Evolutionary conservation across 1,140 invertebrate genomes (phyloP).

Genomic region (Macrostomum lignano): DNA sequence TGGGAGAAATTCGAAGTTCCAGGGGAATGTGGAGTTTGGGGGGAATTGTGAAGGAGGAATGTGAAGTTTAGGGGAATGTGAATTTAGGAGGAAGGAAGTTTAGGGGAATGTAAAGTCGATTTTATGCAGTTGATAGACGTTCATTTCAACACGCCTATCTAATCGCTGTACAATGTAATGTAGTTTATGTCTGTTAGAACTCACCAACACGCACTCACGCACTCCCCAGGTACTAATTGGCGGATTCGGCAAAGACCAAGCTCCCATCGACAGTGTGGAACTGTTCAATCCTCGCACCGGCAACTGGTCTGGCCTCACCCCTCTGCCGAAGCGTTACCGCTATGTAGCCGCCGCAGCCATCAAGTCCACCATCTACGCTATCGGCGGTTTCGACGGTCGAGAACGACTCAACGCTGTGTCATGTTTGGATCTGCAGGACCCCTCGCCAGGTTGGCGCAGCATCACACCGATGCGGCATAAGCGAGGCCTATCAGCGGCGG

Average conservation of each 20-base stretch:
- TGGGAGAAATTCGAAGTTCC: too few species aligned
- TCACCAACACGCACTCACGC: background rate
- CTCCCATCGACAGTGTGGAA: conserved; percentile 18
- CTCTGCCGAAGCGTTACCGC: conserved; percentile 13
- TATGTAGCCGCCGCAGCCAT: conserved; percentile 20
- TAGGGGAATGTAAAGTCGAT: too few species aligned
- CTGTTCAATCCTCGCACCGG: conserved; percentile 16
- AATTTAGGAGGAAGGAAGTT: too few species aligned
- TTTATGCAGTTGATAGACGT: too few species aligned
- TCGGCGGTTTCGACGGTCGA: conserved; percentile 22
- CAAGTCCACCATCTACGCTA: conserved; percentile 32
- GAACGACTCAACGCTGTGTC: conserved; percentile 15
- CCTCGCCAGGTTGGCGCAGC: conserved; percentile 12
- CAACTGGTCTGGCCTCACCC: conserved; percentile 14
- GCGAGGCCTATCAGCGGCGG: conserved; percentile 16
- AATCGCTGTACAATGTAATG: too few species aligned
- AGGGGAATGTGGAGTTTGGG: too few species aligned
- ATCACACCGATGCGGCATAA: conserved; percentile 16
- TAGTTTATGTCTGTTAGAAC: background rate
- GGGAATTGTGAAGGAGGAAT: too few species aligned
- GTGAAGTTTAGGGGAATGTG: too few species aligned
- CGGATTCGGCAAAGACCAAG: conserved; percentile 19
- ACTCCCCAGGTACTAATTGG: conserved; percentile 16
- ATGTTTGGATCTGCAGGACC: conserved; percentile 13
- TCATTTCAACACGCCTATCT: too few species aligned